Evolutionary conservation across 2,888 invertebrate genomes (phyloP).

Genomic region (Andrena trimmerana): DNA sequence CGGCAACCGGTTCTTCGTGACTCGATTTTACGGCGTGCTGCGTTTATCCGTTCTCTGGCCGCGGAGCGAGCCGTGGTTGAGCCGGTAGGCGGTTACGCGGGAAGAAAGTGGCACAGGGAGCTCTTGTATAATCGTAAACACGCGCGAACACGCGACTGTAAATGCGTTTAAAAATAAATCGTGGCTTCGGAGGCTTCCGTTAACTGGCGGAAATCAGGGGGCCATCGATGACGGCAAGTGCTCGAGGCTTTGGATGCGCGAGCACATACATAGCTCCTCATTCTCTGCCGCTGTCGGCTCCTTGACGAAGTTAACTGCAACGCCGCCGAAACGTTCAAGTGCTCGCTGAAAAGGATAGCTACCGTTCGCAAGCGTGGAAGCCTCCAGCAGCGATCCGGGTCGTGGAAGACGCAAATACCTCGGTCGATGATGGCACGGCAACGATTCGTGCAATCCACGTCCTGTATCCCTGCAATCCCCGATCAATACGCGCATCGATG

Average conservation of each 20-base stretch:
- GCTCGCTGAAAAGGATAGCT: no score
- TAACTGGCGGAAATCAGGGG: neutral
- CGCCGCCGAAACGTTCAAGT: no score
- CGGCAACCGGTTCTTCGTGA: constrained; percentile 70
- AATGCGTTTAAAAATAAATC: neutral
- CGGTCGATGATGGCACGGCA: no score
- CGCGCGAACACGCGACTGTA: constrained; percentile 7
- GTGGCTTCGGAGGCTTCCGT: neutral
- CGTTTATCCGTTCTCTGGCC: constrained; percentile 54
- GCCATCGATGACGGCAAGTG: neutral
- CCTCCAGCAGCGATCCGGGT: no score
- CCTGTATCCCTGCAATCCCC: neutral
- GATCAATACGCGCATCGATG: neutral
- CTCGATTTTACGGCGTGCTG: constrained; percentile 61
- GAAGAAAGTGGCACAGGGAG: constrained; percentile 59
- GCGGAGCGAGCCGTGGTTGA: constrained; percentile 25
- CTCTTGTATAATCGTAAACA: constrained; percentile 51
- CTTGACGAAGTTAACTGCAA: no score
- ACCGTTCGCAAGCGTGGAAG: no score
- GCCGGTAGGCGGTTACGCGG: constrained; percentile 53
- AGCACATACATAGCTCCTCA: neutral
- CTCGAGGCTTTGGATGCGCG: neutral
- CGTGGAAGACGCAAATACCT: no score
- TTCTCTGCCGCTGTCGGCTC: no score
- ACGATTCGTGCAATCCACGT: neutral